Percentiles rank a stretch among this genome's conserved stretches.
phyloP scores from a whole-genome alignment of 1,140 invertebrate species.

The Eumaeus atala region DNA sequence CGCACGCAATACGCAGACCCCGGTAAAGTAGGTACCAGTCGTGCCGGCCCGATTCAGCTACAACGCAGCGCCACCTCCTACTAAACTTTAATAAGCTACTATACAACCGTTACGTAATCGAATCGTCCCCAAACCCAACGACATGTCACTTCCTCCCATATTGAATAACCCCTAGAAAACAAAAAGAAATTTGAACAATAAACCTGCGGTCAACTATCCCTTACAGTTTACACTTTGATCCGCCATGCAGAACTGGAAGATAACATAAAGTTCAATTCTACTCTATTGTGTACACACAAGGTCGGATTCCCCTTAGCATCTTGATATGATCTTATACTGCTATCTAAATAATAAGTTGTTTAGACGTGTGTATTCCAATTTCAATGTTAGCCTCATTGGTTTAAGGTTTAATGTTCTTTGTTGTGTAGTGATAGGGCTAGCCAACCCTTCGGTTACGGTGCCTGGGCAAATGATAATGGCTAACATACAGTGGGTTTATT shows the following conservation, averaged over 20 bases:
- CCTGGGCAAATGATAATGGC: conserved; percentile 48
- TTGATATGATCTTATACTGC: conserved; percentile 21
- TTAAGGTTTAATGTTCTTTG: conserved; percentile 23
- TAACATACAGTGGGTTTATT: conserved; percentile 43
- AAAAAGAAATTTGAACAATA: conserved; percentile 59
- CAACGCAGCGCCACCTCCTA: too few relatives aligned
- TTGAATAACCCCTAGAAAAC: conserved; percentile 44
- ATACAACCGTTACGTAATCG: conserved; percentile 23
- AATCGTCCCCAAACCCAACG: conserved; percentile 50
- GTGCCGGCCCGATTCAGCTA: too few relatives aligned
- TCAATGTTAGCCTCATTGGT: neutral
- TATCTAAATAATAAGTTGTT: conserved; percentile 21
- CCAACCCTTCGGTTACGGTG: conserved; percentile 55
- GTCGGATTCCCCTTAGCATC: conserved; percentile 11
- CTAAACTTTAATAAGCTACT: neutral
- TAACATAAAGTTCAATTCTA: conserved; percentile 18
- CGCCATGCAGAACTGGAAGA: conserved; percentile 48
- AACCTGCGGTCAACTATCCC: conserved; percentile 55
- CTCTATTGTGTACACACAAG: conserved; percentile 17
- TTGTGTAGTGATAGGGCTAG: conserved; percentile 23
- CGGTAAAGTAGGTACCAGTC: too few relatives aligned
- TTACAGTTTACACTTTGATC: conserved; percentile 47
- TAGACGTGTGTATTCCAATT: neutral
- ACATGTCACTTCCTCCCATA: conserved; percentile 53
- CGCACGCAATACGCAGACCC: too few relatives aligned